A percentile compares a stretch with the other conserved stretches of the same genome.
Evolutionary conservation across 2,113 vertebrate genomes (phyloP).

Genomic region (Bothrops jararaca): DNA sequence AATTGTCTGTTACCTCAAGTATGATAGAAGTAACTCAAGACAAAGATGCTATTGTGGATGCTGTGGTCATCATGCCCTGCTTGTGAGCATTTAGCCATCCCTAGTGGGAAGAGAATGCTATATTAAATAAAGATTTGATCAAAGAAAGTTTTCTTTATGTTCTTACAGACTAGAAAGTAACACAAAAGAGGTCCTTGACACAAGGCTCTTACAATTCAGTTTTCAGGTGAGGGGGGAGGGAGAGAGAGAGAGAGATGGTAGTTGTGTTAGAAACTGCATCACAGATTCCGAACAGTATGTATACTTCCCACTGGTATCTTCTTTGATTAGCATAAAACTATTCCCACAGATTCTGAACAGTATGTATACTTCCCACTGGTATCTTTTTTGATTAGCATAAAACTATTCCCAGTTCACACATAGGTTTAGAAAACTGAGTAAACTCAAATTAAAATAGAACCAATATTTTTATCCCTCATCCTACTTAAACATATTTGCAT

Average conservation of each 20-base stretch:
- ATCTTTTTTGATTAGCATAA: background rate
- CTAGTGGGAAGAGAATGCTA: background rate
- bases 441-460: background rate
- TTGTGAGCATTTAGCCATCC: background rate
- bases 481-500: background rate
- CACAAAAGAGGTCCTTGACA: background rate
- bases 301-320: background rate
- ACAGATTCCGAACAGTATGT: background rate
- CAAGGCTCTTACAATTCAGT: background rate
- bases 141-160: background rate
- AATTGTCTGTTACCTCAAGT: background rate
- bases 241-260: background rate
- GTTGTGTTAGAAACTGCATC: background rate
- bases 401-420: background rate
- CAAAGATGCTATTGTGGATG: background rate
- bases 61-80: background rate
- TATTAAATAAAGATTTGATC: background rate
- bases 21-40: background rate
- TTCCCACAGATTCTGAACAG: background rate
- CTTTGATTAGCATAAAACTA: background rate
- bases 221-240: background rate
- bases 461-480: background rate
- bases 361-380: background rate
- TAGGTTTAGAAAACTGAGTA: background rate
- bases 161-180: background rate